Conservation (phyloP, 2,113 vertebrate species). For the Antechinus flavipes region DNA sequence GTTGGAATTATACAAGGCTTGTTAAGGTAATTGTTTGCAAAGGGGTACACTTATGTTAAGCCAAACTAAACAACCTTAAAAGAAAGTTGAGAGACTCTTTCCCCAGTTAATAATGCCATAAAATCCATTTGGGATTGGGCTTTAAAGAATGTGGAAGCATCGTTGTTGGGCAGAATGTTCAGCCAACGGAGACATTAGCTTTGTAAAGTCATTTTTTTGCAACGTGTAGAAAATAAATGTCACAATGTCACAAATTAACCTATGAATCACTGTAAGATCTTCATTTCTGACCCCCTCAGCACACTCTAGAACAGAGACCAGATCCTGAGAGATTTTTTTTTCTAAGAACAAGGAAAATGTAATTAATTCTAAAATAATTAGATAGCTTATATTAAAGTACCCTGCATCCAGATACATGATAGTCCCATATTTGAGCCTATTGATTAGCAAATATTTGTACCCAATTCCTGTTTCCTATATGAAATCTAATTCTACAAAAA, state of each 20-base stretch:
- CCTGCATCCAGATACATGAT: too few species aligned
- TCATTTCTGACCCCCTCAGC: neutral
- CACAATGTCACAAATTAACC: conserved; percentile 35
- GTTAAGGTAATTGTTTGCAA: neutral
- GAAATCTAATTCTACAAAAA: neutral
- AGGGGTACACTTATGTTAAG: conserved; percentile 34
- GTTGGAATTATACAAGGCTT: neutral
- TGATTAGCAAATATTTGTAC: neutral
- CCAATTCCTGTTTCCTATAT: neutral
- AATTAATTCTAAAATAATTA: neutral
- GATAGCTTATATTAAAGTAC: neutral
- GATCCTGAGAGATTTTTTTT: neutral
- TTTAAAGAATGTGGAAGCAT: conserved; percentile 30
- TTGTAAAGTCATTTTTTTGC: neutral
- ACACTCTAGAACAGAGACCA: neutral
- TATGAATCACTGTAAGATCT: neutral
- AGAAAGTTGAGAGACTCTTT: neutral
- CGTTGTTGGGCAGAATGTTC: neutral
- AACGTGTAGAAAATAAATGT: conserved; percentile 27
- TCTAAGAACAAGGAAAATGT: neutral
- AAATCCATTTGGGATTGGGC: neutral
- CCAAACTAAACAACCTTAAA: neutral
- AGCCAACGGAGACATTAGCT: neutral
- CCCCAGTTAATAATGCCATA: neutral
- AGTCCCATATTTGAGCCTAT: neutral